These are phyloP conservation scores for Lochmaea crataegi DNA, from an alignment of 2,888 invertebrate genomes.

Conservation along the genomic window DNA sequence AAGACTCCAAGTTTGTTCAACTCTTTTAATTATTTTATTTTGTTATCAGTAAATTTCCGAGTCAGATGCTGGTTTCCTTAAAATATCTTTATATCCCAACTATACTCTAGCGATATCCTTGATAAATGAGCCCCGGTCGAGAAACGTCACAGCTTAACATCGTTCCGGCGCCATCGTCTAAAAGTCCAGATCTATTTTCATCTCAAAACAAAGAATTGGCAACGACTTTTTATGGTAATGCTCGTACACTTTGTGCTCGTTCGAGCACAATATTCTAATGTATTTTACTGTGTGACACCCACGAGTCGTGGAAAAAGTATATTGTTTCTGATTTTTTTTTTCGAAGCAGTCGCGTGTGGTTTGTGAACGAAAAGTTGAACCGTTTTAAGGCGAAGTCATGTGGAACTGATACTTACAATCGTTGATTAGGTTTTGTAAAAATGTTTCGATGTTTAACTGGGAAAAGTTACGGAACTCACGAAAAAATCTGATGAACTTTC, in stretches of 20 bases:
- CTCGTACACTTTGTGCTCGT: constrained; percentile 38
- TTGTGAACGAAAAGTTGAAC: not conserved
- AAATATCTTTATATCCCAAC: constrained; percentile 19
- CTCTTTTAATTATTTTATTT: no score
- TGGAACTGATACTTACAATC: constrained; percentile 9
- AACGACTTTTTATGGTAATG: constrained; percentile 46
- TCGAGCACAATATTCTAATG: constrained; percentile 44
- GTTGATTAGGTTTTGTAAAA: no score
- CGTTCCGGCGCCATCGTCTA: constrained; percentile 49
- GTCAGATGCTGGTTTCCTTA: not conserved
- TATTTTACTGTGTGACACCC: constrained; percentile 24
- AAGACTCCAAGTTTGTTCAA: no score
- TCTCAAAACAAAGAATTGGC: constrained; percentile 51
- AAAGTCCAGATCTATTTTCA: constrained; percentile 47
- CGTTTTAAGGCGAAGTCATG: constrained; percentile 3
- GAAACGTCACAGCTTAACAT: constrained; percentile 50
- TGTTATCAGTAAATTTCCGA: not conserved
- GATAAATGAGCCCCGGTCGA: constrained; percentile 40
- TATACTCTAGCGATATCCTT: not conserved
- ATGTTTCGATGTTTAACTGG: no score
- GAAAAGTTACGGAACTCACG: no score
- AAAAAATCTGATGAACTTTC: no score
- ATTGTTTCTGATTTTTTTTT: constrained; percentile 5
- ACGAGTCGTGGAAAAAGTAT: constrained; percentile 17
- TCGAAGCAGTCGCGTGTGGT: no score